Evolutionary conservation across 2,113 vertebrate genomes (phyloP).

Genomic region (Rhombomys opimus): DNA sequence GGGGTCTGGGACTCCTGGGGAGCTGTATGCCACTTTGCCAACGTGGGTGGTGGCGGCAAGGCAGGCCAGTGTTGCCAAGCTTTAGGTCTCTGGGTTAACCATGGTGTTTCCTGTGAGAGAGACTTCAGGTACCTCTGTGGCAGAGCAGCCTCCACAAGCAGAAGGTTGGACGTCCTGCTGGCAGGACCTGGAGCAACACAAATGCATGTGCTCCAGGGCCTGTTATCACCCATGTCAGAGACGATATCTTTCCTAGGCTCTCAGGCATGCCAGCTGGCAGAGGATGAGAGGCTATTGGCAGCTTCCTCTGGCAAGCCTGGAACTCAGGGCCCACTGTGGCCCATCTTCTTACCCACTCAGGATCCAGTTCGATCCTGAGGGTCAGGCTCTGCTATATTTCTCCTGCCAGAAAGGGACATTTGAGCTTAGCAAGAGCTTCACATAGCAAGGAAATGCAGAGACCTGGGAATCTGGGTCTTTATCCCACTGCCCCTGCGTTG

Average conservation of each 20-base stretch:
- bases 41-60: not conserved
- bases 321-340: not conserved
- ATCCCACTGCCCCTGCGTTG: not conserved
- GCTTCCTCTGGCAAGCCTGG: not conserved
- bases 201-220: not conserved
- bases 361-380: not conserved
- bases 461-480: not conserved
- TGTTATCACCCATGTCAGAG: not conserved
- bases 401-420: slow-evolving; percentile 9
- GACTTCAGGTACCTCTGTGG: not conserved
- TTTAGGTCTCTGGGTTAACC: slow-evolving; percentile 3
- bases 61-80: not conserved
- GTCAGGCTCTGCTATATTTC: not conserved
- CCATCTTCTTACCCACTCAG: not conserved
- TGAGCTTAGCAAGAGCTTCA: slow-evolving; percentile 22
- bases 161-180: not conserved
- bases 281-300: not conserved
- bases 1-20: slow-evolving; percentile 44
- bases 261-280: not conserved
- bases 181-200: not conserved
- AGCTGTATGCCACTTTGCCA: not conserved
- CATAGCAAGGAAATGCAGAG: not conserved
- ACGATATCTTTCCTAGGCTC: not conserved
- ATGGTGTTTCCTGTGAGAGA: not conserved
- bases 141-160: not conserved